phyloP scores from a whole-genome alignment of 2,113 vertebrate species.

The Chaetodon trifascialis region DNA sequence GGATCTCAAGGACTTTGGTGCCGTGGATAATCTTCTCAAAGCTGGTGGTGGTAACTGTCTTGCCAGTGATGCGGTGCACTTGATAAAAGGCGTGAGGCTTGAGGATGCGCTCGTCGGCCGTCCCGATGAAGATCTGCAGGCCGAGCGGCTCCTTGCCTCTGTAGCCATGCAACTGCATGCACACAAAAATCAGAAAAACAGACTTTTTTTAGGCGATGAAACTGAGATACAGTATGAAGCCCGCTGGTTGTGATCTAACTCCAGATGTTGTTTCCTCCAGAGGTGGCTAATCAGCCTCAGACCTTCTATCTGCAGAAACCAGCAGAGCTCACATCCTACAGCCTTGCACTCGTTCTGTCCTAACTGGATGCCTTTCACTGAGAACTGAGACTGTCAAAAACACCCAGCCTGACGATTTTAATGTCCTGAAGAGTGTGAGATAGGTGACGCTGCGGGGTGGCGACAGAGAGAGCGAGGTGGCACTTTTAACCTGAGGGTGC shows the following conservation, averaged over 20 bases:
- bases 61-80: conserved; percentile 98
- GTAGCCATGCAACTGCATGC: conserved; percentile 92
- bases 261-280: conserved; percentile 47
- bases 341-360: conserved; percentile 12
- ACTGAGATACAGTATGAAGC: not conserved
- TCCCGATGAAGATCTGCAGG: conserved; percentile 98
- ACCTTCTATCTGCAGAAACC: conserved; percentile 33
- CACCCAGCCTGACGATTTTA: not conserved
- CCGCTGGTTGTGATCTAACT: no score
- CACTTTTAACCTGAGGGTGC: conserved; percentile 50
- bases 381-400: conserved; percentile 11
- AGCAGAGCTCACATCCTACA: conserved; percentile 34
- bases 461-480: conserved; percentile 1
- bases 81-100: conserved; percentile 99
- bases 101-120: conserved; percentile 95
- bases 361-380: conserved; percentile 24
- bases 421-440: not conserved
- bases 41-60: conserved; percentile 98
- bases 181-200: not conserved
- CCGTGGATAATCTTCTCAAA: conserved; percentile 94
- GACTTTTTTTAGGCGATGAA: not conserved
- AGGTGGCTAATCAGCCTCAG: conserved; percentile 41
- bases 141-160: conserved; percentile 95
- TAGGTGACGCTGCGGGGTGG: conserved; percentile 6
- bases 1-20: conserved; percentile 98